Conservation (phyloP, 1,140 invertebrate genomes). For the Papilio helenus region DNA sequence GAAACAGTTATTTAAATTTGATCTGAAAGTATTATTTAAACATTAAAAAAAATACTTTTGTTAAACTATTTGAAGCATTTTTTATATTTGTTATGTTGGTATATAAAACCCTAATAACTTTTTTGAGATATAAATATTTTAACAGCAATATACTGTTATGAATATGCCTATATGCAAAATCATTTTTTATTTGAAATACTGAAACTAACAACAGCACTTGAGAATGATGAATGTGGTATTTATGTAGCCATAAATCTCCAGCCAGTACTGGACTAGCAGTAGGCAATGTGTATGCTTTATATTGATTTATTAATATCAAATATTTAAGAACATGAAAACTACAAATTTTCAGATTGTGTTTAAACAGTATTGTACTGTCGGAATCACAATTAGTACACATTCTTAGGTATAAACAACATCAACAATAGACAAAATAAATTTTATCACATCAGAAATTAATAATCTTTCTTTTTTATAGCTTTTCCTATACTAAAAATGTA, state of each 20-base stretch:
- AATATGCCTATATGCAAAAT: not conserved
- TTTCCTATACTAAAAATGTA: not conserved
- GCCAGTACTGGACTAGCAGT: not conserved
- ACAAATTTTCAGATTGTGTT: not conserved
- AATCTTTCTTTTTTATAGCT: no score
- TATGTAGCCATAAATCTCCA: not conserved
- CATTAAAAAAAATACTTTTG: no score
- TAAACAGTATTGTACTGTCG: not conserved
- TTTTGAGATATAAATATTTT: not conserved
- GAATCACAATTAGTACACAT: no score
- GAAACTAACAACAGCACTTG: conserved; percentile 9
- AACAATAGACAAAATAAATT: no score
- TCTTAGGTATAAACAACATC: no score
- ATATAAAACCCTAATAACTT: not conserved
- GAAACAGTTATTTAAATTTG: no score
- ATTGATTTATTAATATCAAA: not conserved
- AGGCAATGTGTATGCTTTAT: conserved; percentile 6
- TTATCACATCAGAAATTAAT: no score
- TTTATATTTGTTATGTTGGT: not conserved
- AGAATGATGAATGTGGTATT: conserved; percentile 35
- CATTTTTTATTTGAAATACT: conserved; percentile 24
- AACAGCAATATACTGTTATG: not conserved
- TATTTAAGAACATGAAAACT: not conserved
- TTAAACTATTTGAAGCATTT: not conserved
- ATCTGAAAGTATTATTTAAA: no score